Evolutionary conservation across 2,888 invertebrate species (phyloP), one percentile per base, ranked within the genome.

Genomic region (Agrochola lota): DNA sequence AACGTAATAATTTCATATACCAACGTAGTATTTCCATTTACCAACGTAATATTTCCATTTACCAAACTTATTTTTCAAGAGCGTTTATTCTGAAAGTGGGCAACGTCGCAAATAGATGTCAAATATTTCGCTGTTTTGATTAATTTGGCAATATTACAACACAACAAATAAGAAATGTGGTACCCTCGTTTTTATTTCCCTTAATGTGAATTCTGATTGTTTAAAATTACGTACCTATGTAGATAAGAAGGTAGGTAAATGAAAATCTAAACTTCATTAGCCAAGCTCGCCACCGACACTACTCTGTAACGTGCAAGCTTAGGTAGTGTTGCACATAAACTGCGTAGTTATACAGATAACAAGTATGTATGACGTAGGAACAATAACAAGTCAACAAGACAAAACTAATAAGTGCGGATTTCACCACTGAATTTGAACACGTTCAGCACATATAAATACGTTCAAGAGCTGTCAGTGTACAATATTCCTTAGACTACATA

Each of bases 301-400:
- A 40, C 55, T 55, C 57, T 40, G 17, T 23, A 59, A 68, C 17
- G 43, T 52, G 67, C 59, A 68, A 72, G 60, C 74, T 67, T 85
- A 63, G 55, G 23, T 64, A 80, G 67, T 71, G 26, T 71, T 59
- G 74, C 63, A 71, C 70, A 52, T 57, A 69, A 23, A 40, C 46
- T 81, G 46, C 30, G 23, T 70, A 57, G 40, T 8, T 35, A 68
- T 26, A 55, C 30, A 35, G 30, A 17, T 79, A 79, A 20, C 7
- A 64, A 77, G 11, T 46, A 35, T 17, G 20, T 43, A 57, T 46
- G 43, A 46, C 23, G 5, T 60, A 23, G 46, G 26, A 57, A 43
- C 23, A 55, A 49, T 57, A 67, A 40, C 4, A 57, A 62, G 4
- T 43, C 43, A 43, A 43, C 43, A 43, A 43, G 43, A 43, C 9